Conservation (phyloP, 2,113 vertebrate species). For the Carlito syrichta region DNA sequence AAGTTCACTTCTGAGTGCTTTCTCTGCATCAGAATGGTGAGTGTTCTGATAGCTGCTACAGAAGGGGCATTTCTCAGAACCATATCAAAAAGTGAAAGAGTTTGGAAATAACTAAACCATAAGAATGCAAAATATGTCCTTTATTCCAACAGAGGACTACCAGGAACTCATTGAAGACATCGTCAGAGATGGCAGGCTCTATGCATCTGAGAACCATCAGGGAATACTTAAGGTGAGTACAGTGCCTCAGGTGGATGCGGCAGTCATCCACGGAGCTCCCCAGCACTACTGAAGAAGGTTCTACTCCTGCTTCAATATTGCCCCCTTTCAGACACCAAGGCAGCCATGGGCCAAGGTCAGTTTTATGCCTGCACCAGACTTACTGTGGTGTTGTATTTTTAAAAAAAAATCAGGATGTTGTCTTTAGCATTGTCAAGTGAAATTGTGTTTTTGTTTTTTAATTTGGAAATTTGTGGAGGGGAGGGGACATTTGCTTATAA, state of each 20-base stretch:
- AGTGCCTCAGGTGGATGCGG: fast-evolving
- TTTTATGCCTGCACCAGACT: neutral
- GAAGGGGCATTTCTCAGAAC: neutral
- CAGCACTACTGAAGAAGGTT: neutral
- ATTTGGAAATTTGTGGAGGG: neutral
- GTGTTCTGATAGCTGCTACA: neutral
- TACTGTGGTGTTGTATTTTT: neutral
- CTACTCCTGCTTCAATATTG: neutral
- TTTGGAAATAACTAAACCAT: conserved; percentile 4
- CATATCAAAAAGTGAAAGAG: neutral
- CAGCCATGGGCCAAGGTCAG: neutral
- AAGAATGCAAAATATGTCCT: conserved; percentile 58
- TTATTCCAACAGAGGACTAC: conserved; percentile 92
- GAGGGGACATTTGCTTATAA: neutral
- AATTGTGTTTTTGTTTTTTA: conserved; percentile 8
- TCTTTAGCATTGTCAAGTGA: conserved; percentile 16
- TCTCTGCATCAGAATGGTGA: neutral
- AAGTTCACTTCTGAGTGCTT: neutral
- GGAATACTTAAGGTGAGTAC: conserved; percentile 94
- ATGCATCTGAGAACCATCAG: conserved; percentile 98
- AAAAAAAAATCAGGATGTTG: neutral
- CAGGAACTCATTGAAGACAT: conserved; percentile 99
- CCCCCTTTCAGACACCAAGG: neutral
- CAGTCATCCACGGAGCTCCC: neutral
- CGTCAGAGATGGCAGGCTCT: conserved; percentile 96